phyloP scores from a whole-genome alignment of 2,113 vertebrate species.

The Balaenoptera acutorostrata region DNA sequence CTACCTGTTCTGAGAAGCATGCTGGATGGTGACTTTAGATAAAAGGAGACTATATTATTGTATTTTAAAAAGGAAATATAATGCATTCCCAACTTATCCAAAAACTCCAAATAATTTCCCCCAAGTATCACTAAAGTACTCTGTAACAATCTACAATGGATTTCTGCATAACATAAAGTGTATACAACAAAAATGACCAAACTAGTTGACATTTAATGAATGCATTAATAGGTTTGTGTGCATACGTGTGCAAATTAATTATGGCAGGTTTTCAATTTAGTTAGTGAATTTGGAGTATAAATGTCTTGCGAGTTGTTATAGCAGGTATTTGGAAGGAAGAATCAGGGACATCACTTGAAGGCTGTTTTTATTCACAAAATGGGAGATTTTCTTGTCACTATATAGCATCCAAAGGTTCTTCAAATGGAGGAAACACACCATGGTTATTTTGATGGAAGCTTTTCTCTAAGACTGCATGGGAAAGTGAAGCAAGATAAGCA shows the following conservation, averaged over 20 bases:
- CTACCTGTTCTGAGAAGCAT: not conserved
- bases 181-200: not conserved
- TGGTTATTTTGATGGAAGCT: not conserved
- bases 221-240: not conserved
- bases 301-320: not conserved
- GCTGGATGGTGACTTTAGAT: not conserved
- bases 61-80: not conserved
- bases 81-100: not conserved
- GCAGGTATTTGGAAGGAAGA: not conserved
- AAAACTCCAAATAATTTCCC: not conserved
- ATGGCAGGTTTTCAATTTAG: not conserved
- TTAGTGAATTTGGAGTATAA: not conserved
- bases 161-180: not conserved
- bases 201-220: not conserved
- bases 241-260: not conserved
- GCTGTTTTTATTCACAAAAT: not conserved
- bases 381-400: not conserved
- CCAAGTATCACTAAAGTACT: not conserved
- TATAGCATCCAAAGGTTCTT: not conserved
- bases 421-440: not conserved
- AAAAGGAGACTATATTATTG: not conserved
- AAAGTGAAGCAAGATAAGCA: not conserved
- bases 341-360: not conserved
- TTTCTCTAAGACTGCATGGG: not conserved
- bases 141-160: not conserved